Conservation (phyloP, 2,797 vertebrate genomes). For the Agapornis canus region DNA sequence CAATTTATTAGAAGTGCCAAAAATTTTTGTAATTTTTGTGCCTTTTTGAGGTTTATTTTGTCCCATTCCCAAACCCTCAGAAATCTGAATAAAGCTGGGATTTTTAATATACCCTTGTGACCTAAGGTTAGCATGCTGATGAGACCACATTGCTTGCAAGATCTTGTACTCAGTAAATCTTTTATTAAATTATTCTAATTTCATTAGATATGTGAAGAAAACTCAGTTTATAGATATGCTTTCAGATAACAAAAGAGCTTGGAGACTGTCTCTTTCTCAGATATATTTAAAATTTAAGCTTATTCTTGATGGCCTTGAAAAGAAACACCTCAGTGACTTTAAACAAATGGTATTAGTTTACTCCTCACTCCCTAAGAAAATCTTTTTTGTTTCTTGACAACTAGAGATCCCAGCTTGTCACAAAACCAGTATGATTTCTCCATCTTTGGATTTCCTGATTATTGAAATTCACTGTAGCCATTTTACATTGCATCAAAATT, state of each 20-base stretch:
- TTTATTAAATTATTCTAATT: background rate
- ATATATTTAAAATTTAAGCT: background rate
- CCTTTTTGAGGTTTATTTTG: background rate
- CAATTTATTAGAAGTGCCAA: background rate
- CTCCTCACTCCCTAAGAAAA: background rate
- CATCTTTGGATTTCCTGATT: background rate
- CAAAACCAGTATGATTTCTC: background rate
- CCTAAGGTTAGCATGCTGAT: background rate
- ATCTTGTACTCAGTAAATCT: background rate
- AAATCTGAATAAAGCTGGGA: background rate
- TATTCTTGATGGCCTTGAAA: background rate
- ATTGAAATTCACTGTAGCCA: background rate
- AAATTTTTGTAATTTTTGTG: background rate
- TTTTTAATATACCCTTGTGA: background rate
- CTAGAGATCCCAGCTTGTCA: background rate
- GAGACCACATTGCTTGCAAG: background rate
- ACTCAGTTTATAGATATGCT: background rate
- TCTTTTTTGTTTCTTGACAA: background rate
- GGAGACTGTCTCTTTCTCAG: background rate
- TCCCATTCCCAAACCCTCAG: background rate
- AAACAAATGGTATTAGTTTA: background rate
- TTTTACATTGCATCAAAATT: background rate
- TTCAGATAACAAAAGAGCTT: background rate
- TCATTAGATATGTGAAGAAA: background rate
- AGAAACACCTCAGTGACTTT: background rate